These are phyloP conservation scores for Belonocnema kinseyi DNA, from an alignment of 1,140 invertebrate species.

Conservation along the genomic window DNA sequence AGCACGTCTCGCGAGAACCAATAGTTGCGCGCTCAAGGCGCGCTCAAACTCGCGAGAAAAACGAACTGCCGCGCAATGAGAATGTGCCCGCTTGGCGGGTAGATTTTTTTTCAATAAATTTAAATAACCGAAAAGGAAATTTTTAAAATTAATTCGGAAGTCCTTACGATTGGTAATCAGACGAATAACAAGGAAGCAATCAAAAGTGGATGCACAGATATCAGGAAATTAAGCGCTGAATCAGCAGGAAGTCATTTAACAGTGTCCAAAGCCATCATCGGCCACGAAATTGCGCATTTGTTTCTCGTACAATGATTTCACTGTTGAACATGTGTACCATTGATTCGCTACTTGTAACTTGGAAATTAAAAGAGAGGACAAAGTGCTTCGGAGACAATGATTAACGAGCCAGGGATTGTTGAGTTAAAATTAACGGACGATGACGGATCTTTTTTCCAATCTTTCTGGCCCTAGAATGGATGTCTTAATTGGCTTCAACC, in stretches of 20 bases:
- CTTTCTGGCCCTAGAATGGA: not conserved
- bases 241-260: conserved; percentile 28
- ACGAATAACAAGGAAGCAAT: conserved; percentile 1
- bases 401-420: not conserved
- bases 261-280: conserved; percentile 2
- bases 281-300: conserved; percentile 26
- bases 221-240: conserved; percentile 20
- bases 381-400: conserved; percentile 17
- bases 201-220: not conserved
- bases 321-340: not conserved
- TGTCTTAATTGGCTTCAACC: not conserved
- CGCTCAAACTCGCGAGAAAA: no score
- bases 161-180: not conserved
- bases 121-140: no score
- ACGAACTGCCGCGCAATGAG: no score
- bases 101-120: no score
- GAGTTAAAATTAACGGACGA: conserved; percentile 16
- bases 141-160: no score
- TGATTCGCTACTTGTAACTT: conserved; percentile 5
- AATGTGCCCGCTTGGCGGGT: no score
- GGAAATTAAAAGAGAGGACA: conserved; percentile 22
- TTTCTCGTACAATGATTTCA: conserved; percentile 28
- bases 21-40: no score
- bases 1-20: no score
- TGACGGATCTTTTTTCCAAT: not conserved